These are phyloP conservation scores for Apodemus agrarius DNA, from an alignment of 2,797 vertebrate genomes.

Conservation along the genomic window DNA sequence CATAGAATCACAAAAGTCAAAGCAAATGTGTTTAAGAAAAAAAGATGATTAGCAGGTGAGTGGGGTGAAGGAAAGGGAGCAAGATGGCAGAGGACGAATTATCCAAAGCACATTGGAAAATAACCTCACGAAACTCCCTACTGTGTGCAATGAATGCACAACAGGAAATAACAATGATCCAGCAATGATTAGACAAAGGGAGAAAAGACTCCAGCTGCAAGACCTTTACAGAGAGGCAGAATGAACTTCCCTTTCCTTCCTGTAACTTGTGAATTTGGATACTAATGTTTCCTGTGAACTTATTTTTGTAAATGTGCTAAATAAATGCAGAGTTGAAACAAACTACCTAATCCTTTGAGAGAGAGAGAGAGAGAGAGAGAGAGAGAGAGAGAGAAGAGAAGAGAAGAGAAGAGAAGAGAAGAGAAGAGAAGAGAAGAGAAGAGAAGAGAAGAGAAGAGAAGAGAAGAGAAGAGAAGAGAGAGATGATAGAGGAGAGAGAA, in stretches of 20 bases:
- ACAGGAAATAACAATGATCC: not conserved
- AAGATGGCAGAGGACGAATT: not conserved
- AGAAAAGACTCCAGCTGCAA: not conserved
- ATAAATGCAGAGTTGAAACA: slow-evolving; percentile 78
- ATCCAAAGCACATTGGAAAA: not conserved
- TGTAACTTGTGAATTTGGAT: slow-evolving; percentile 66
- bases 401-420: not conserved
- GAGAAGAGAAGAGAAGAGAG: not conserved
- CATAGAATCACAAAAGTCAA: not conserved
- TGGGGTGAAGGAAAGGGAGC: too few species aligned
- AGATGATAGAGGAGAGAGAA: not conserved
- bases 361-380: not conserved
- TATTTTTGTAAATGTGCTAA: slow-evolving; percentile 79
- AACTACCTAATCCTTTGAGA: slow-evolving; percentile 29
- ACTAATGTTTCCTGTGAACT: slow-evolving; percentile 74
- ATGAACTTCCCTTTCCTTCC: slow-evolving; percentile 35
- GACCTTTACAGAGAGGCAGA: not conserved
- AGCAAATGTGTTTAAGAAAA: not conserved
- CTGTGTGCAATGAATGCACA: not conserved
- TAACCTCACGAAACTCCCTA: not conserved
- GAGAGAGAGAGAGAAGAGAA: not conserved
- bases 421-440: not conserved
- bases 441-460: not conserved
- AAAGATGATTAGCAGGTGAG: too few species aligned
- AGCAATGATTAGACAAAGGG: not conserved